Base-by-base conservation (phyloP, 2,113 vertebrate species). In the Colius striatus region DNA sequence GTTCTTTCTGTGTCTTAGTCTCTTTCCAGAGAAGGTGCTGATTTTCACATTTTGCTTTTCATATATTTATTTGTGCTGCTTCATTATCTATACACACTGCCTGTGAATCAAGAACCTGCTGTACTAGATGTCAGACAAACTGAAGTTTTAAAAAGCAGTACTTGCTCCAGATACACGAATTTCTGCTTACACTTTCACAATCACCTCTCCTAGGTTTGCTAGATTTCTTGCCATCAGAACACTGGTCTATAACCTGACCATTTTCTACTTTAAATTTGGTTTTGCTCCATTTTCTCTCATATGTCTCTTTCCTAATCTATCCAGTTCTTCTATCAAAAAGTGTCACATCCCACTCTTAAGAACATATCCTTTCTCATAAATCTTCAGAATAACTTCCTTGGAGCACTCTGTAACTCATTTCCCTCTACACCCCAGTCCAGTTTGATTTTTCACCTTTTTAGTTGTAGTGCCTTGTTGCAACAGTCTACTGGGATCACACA, bases 331-430 rank as follows among this genome's bases (percentile, higher is more conserved):
- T 78, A 17, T 84, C 41, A 67, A 68, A 81, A 83, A 57, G 30
- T 43, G 50, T 68, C 50, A 48, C 18, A 67, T 84, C 51, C 51
- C 57, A 51, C 61, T 75, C 16, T 32, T 85, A 77, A 85, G 89
- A 91, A 74, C 6, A 10, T 51, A 70, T 16, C 38, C 34, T 15
- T 38, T 85, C 47, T 92, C 47, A 60, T 74, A 77, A 93, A 75
- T 93, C 67, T 93, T 91, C 26, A 60, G n/a, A 90, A 84, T 74
- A 84, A 78, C 80, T 87, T 88, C 30, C 41, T 81, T 38, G 29
- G 14, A 77, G 26, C 61, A 36, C 17, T 84, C 27, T 65, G 0
- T 70, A 83, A 66, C n/a, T 76, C 50, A 74, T 77, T 87, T 83
- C 53, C 32, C 30, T 54, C 30, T 63, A 4, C 70, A 36, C 20